phyloP scores from a whole-genome alignment of 2,888 invertebrate genomes.

The Therioaphis trifolii region DNA sequence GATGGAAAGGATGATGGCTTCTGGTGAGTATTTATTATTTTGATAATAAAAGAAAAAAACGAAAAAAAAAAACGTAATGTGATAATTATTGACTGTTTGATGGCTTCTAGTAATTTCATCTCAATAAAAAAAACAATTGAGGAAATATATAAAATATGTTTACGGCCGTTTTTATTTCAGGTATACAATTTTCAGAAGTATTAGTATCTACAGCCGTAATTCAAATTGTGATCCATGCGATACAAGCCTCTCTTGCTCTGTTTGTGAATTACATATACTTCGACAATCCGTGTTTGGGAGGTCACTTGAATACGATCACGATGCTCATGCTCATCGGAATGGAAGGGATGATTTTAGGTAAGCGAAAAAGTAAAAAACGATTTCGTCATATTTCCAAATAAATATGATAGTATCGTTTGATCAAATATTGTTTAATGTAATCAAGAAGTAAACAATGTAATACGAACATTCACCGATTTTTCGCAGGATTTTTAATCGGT shows the following conservation, averaged over 20 bases:
- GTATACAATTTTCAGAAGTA: constrained; percentile 66
- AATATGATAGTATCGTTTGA: no score
- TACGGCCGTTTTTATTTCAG: constrained; percentile 63
- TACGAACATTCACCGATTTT: no score
- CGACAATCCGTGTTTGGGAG: constrained; percentile 67
- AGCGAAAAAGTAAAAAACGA: no score
- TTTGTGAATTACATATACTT: constrained; percentile 67
- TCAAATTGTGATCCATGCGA: constrained; percentile 66
- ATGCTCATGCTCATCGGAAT: constrained; percentile 67
- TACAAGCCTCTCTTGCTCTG: constrained; percentile 66
- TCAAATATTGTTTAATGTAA: no score
- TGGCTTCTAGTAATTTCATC: no score
- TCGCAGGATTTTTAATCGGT: constrained; percentile 46
- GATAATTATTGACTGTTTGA: no score
- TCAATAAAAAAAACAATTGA: no score
- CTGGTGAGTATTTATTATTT: constrained; percentile 66
- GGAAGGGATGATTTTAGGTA: constrained; percentile 67
- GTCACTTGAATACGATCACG: constrained; percentile 65
- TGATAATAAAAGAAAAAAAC: not conserved
- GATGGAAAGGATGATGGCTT: constrained; percentile 67
- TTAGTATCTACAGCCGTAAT: constrained; percentile 66
- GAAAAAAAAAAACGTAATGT: no score
- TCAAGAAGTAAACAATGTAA: no score
- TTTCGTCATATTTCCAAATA: no score
- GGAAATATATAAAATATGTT: no score